phyloP scores from a whole-genome alignment of 1,140 invertebrate genomes.

The Stegodyphus mimosarum region DNA sequence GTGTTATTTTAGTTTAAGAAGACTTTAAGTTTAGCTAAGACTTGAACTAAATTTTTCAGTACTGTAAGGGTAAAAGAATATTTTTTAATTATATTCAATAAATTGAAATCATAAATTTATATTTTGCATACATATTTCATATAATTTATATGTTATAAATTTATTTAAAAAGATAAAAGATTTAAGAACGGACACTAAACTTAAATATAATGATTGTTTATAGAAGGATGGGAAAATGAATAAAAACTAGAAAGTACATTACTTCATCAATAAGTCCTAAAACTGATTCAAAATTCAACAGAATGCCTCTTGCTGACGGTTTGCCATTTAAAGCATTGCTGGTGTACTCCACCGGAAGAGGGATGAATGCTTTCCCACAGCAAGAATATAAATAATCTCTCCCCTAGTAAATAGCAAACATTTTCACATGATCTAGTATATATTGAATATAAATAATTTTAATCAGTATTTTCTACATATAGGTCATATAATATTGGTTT shows the following conservation, averaged over 20 bases:
- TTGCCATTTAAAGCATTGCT: background rate
- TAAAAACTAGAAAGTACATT: background rate
- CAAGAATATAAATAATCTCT: constrained; percentile 68
- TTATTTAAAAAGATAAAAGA: background rate
- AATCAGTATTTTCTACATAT: too few relatives aligned
- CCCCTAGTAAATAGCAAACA: constrained; percentile 64
- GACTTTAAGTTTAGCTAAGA: too few relatives aligned
- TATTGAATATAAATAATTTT: too few relatives aligned
- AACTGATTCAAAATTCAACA: constrained; percentile 25
- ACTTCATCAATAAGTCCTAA: constrained; percentile 28
- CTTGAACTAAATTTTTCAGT: too few relatives aligned
- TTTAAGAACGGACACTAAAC: background rate
- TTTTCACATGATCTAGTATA: too few relatives aligned
- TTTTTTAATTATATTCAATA: too few relatives aligned
- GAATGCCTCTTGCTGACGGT: constrained; percentile 23
- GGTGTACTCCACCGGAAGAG: constrained; percentile 30
- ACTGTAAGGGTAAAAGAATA: too few relatives aligned
- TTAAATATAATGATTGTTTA: background rate
- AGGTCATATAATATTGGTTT: too few relatives aligned
- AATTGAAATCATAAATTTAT: too few relatives aligned
- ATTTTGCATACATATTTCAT: too few relatives aligned
- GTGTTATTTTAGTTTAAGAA: too few relatives aligned
- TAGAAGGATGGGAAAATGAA: background rate
- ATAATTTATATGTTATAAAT: too few relatives aligned
- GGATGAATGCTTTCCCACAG: constrained; percentile 68